A percentile compares a stretch with the other conserved stretches of the same genome.
Conservation (phyloP, 2,888 invertebrate species). For the Poecilobothrus nobilitatus region DNA sequence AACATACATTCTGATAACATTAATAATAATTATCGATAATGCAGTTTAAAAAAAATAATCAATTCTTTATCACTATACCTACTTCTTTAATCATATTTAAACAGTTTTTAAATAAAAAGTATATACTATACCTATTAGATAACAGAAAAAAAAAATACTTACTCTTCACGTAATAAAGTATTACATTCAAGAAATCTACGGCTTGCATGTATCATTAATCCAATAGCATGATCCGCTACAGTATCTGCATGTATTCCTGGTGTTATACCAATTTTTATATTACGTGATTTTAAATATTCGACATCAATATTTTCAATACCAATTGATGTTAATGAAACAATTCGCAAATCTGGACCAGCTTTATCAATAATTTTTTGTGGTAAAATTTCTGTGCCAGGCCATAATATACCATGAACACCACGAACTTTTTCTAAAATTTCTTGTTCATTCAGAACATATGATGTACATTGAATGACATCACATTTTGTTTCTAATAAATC, state of each 20-base stretch:
- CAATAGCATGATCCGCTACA: conserved; percentile 75
- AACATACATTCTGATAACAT: no score
- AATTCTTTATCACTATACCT: no score
- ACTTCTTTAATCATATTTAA: no score
- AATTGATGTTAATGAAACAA: conserved; percentile 74
- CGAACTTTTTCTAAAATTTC: conserved; percentile 37
- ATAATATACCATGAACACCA: conserved; percentile 39
- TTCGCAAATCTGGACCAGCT: conserved; percentile 57
- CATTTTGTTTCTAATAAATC: conserved; percentile 48
- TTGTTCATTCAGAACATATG: conserved; percentile 32
- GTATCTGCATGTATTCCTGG: conserved; percentile 65
- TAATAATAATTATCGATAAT: no score
- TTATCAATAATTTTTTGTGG: conserved; percentile 37
- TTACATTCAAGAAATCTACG: conserved; percentile 68
- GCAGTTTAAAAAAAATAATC: no score
- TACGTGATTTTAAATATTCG: conserved; percentile 57
- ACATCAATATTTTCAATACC: conserved; percentile 79
- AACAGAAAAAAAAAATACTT: conserved; percentile 42
- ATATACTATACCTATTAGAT: no score
- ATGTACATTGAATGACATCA: conserved; percentile 33
- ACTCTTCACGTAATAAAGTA: no score
- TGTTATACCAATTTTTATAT: conserved; percentile 72
- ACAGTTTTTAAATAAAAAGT: no score
- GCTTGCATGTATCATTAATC: conserved; percentile 65
- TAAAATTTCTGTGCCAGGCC: conserved; percentile 34